These are phyloP conservation scores for Anguilla rostrata DNA, from an alignment of 2,113 vertebrate genomes.

Conservation along the genomic window DNA sequence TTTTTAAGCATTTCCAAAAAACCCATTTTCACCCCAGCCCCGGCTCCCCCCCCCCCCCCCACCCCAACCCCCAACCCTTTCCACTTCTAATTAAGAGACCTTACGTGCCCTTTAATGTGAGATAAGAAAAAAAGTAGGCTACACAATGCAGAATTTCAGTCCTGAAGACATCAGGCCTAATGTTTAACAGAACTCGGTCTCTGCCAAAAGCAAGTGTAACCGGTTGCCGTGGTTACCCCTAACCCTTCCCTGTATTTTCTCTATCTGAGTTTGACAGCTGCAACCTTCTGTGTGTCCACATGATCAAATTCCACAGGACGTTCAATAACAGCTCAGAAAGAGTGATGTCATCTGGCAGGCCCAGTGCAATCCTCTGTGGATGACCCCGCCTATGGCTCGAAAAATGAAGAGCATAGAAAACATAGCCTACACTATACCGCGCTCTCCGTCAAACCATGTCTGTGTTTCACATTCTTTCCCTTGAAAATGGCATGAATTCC, in stretches of 20 bases:
- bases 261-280: conserved; percentile 1
- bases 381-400: neutral
- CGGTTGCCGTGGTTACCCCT: neutral
- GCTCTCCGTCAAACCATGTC: neutral
- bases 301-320: neutral
- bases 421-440: neutral
- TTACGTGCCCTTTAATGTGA: neutral
- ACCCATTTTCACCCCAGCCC: too few species aligned
- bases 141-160: neutral
- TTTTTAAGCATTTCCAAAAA: too few species aligned
- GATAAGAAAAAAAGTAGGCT: neutral
- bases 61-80: neutral
- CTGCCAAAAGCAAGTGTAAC: too few species aligned
- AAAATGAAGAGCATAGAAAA: neutral
- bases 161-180: neutral
- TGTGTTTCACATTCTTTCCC: neutral
- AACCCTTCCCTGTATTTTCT: neutral
- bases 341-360: neutral
- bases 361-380: neutral
- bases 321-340: neutral
- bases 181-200: neutral
- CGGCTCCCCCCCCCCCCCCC: neutral
- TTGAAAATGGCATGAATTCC: neutral
- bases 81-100: neutral
- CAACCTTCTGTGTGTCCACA: neutral